Conservation (phyloP, 2,113 vertebrate species). For the Noturus placidus region DNA sequence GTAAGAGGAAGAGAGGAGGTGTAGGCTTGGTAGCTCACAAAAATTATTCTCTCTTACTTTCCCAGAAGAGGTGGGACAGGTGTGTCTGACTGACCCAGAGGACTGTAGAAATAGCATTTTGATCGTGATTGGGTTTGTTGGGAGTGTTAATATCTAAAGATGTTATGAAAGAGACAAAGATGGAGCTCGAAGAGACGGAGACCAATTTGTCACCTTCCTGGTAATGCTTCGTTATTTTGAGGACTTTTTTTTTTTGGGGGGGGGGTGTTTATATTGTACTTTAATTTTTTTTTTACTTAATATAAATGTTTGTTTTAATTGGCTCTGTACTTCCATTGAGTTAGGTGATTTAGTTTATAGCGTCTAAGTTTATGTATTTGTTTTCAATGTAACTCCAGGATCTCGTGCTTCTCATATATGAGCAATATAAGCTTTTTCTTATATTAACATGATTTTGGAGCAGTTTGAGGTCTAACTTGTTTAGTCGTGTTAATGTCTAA, state of each 20-base stretch:
- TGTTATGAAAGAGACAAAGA: conserved; percentile 61
- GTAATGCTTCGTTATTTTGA: conserved; percentile 54
- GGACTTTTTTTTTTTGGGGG: background rate
- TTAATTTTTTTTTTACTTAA: background rate
- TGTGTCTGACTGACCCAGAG: conserved; percentile 33
- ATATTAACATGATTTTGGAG: background rate
- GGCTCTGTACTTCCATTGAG: background rate
- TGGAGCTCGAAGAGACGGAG: conserved; percentile 69
- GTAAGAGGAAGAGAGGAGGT: conserved; percentile 67
- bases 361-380: background rate
- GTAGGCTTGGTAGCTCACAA: conserved; percentile 59
- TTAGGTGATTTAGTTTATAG: background rate
- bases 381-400: background rate
- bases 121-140: background rate
- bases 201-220: conserved; percentile 66
- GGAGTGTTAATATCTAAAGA: conserved; percentile 42
- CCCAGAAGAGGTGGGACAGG: conserved; percentile 52
- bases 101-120: background rate
- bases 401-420: background rate
- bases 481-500: background rate
- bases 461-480: background rate
- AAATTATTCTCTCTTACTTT: conserved; percentile 34
- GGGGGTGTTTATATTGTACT: no score
- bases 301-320: background rate
- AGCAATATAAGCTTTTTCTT: no score